phyloP scores from a whole-genome alignment of 1,140 invertebrate species.

The Ips typographus region DNA sequence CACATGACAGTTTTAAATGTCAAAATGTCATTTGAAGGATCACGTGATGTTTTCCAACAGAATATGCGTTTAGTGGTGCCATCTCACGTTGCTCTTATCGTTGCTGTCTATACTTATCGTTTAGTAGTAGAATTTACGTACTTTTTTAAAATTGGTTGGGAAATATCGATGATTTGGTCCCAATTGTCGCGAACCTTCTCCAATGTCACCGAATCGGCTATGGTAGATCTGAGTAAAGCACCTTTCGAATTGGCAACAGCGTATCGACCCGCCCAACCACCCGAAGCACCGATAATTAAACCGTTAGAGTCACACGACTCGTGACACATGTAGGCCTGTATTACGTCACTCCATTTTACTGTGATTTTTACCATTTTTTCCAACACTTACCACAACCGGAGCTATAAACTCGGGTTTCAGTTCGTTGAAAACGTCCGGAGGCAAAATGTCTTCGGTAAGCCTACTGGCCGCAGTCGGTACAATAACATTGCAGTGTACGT shows the following conservation, averaged over 20 bases:
- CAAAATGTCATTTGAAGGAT: too few relatives aligned
- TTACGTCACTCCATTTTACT: slow-evolving; percentile 7
- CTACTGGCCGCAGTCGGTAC: slow-evolving; percentile 94
- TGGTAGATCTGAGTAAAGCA: slow-evolving; percentile 61
- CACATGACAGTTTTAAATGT: too few relatives aligned
- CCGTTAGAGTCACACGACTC: slow-evolving; percentile 87
- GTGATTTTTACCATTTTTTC: background rate
- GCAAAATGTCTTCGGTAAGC: slow-evolving; percentile 90
- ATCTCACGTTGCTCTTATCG: too few relatives aligned
- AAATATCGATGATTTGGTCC: slow-evolving; percentile 84
- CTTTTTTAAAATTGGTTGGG: slow-evolving; percentile 60
- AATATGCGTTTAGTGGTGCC: too few relatives aligned
- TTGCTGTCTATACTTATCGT: background rate
- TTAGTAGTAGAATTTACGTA: slow-evolving; percentile 2
- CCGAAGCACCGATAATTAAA: slow-evolving; percentile 87
- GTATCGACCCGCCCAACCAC: slow-evolving; percentile 90
- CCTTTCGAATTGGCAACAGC: slow-evolving; percentile 74
- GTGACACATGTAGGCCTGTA: slow-evolving; percentile 76
- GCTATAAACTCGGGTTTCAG: slow-evolving; percentile 92
- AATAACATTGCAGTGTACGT: slow-evolving; percentile 93
- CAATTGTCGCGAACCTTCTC: slow-evolving; percentile 84
- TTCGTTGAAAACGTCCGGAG: slow-evolving; percentile 79
- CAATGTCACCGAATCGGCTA: slow-evolving; percentile 60
- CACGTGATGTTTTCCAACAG: too few relatives aligned
- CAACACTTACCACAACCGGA: slow-evolving; percentile 82